These are phyloP conservation scores for Tupiocoris notatus DNA, from an alignment of 2,888 invertebrate genomes.

Conservation along the genomic window DNA sequence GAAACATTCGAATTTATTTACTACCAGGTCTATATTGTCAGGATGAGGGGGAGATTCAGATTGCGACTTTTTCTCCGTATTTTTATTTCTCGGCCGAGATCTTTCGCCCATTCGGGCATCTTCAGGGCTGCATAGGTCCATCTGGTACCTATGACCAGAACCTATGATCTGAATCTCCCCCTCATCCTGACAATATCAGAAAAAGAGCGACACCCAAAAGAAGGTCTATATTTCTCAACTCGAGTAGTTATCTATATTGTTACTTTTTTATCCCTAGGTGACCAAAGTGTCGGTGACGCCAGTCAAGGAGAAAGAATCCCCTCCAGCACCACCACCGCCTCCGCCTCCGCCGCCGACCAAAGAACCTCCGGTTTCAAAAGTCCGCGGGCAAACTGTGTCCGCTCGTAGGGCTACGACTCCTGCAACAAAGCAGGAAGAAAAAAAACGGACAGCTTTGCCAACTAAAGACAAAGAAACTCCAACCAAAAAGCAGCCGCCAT, in stretches of 20 bases:
- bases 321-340: not conserved
- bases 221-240: not conserved
- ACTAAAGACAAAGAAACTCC: not conserved
- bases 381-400: conserved; percentile 44
- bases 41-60: no score
- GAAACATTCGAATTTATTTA: no score
- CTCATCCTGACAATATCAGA: no score
- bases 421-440: conserved; percentile 46
- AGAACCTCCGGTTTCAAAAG: conserved; percentile 18
- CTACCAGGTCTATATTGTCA: no score
- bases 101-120: no score
- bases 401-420: conserved; percentile 47
- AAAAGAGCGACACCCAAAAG: no score
- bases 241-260: not conserved
- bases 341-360: conserved; percentile 10
- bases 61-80: no score
- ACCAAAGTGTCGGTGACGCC: conserved; percentile 24
- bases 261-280: conserved; percentile 9
- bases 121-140: no score
- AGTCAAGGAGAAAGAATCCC: not conserved
- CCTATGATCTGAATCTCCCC: no score
- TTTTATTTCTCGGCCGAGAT: no score
- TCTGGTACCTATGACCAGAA: no score
- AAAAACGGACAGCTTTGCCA: conserved; percentile 41
- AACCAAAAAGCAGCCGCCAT: not conserved